Base-by-base conservation (phyloP, 1,140 invertebrate genomes). In the Adoxophyes honmai region DNA sequence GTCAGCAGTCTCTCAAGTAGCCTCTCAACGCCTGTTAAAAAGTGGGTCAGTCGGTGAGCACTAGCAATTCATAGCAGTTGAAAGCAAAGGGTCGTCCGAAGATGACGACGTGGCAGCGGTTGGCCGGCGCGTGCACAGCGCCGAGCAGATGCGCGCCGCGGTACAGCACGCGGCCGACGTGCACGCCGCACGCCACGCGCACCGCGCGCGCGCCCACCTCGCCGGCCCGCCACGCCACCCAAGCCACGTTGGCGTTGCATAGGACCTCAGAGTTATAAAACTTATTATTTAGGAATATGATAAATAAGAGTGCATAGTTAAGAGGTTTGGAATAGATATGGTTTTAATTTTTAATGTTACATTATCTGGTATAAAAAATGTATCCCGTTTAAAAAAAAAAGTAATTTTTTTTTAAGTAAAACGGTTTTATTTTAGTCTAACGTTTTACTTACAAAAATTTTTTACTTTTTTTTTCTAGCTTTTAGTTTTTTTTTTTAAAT, bases 31-130 rank as follows among this genome's bases (percentile, higher is more conserved):
- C 21, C 21, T 6, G 2, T 6, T 2, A 28, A 28, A 28, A 6
- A 6, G 21, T 28, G 21, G 21, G 6, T 6, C 6, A 28, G 2
- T 68, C 16, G 1, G 60, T 16, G 15, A 80, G 66, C 0, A 86
- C 74, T 0, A 87, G 67, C 0, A 87, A 60, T 16, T 87, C 84
- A 28, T 80, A 87, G 55, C 79, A 81, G 53, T 78, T 78, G 59
- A 87, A 86, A 2, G 81, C 79, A 61, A 87, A 81, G 10, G 79
- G 78, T 0, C 84, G 59, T 0, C 68, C 78, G 63, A 73, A 82
- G 57, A 87, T 84, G 62, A 86, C 61, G 38, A 86, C 76, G 68
- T 87, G 79, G 55, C 81, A 85, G 57, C 76, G 73, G 58, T 81
- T 78, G 55, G 64, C 33, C 6, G 84, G 84, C 42, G 81, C 69